Percentiles rank a stretch among this genome's conserved stretches.
Evolutionary conservation across 2,113 vertebrate species (phyloP).

Genomic region (Gallinago jamesoni): DNA sequence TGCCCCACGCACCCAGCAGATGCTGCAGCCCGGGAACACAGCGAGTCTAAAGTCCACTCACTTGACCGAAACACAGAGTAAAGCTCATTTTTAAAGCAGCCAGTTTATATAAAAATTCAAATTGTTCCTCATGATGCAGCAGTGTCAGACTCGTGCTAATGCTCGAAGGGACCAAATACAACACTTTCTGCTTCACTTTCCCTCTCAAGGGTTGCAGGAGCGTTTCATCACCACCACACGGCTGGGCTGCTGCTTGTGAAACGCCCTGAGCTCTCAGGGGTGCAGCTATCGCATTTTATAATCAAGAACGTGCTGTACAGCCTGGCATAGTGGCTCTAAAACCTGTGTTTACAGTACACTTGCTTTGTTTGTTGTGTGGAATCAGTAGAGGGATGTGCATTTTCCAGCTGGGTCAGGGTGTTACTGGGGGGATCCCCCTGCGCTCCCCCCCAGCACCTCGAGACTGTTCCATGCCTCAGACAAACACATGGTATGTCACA

Average conservation of each 20-base stretch:
- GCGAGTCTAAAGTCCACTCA: background rate
- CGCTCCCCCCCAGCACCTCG: background rate
- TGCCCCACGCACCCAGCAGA: fast-evolving
- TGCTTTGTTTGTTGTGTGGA: background rate
- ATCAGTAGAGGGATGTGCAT: fast-evolving
- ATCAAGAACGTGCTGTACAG: background rate
- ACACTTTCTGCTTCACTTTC: background rate
- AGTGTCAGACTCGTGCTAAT: background rate
- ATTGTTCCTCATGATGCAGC: background rate
- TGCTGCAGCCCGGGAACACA: background rate
- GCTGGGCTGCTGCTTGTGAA: background rate
- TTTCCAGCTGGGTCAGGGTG: background rate
- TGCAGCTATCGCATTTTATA: background rate
- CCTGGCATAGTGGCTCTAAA: background rate
- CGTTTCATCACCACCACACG: background rate
- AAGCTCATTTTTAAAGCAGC: background rate
- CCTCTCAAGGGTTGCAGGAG: background rate
- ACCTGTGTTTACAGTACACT: too few relatives aligned
- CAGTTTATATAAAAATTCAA: background rate
- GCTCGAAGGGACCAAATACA: background rate
- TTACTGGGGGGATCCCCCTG: too few relatives aligned
- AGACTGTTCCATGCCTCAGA: background rate
- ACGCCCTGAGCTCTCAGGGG: background rate
- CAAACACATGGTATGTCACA: fast-evolving
- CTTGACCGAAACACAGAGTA: background rate